These are phyloP conservation scores for Aleiodes leptofemur DNA, from an alignment of 2,888 invertebrate genomes.

Conservation along the genomic window DNA sequence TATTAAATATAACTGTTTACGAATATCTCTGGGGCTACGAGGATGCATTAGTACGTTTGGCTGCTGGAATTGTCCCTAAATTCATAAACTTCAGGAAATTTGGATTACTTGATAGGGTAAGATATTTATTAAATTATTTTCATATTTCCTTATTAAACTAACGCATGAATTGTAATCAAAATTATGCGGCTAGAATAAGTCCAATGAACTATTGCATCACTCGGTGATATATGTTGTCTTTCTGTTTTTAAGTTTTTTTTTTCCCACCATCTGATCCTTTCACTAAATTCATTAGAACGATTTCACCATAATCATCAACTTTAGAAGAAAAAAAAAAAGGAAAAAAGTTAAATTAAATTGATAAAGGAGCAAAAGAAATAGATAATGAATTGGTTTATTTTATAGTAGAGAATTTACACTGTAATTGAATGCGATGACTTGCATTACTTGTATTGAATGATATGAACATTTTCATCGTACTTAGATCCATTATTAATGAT, in stretches of 20 bases:
- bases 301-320: conserved; percentile 35
- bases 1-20: conserved; percentile 81
- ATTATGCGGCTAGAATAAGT: conserved; percentile 39
- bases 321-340: conserved; percentile 18
- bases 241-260: conserved; percentile 13
- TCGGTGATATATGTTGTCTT: conserved; percentile 7
- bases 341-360: conserved; percentile 19
- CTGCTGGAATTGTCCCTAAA: conserved; percentile 83
- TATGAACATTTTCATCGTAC: background rate
- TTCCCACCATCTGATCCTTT: conserved; percentile 38
- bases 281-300: conserved; percentile 37
- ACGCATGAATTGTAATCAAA: conserved; percentile 25
- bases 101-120: conserved; percentile 88
- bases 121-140: conserved; percentile 55
- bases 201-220: conserved; percentile 34
- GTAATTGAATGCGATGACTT: background rate
- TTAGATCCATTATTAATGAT: too few species aligned
- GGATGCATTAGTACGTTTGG: conserved; percentile 83
- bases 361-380: conserved; percentile 1
- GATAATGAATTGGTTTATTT: conserved; percentile 21
- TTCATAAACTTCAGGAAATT: conserved; percentile 89
- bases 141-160: background rate
- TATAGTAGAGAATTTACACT: background rate
- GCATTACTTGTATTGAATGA: background rate
- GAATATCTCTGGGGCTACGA: conserved; percentile 90